Base-by-base conservation (phyloP, 2,797 vertebrate genomes). In the Anisognathus igniventris region DNA sequence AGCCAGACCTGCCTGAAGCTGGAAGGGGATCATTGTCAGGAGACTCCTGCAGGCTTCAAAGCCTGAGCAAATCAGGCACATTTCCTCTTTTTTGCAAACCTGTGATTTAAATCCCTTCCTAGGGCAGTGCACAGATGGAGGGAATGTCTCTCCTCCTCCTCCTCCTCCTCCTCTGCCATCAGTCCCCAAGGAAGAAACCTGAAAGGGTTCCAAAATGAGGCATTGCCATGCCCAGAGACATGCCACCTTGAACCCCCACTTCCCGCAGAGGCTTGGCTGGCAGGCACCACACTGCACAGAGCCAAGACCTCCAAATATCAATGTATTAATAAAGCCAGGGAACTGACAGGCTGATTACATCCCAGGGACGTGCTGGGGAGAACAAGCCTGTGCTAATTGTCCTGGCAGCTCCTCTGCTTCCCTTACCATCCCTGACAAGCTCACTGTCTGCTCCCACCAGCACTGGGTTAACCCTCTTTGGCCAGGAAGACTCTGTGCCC, bases 371-470 rank as follows among this genome's bases (percentile, higher is more conserved):
- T 57, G 80, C 80, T 76, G 80, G 51, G 20, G 33, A 88, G 67
- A 96, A 96, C 56, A 78, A 96, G 84, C 62, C 77, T 25, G 14
- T 66, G 77, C 77, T 94, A 95, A 95, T 87, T 96, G 74, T 90
- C 86, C 66, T 94, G 88, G 95, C 92, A 96, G 76, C 70, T 83
- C 42, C 68, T 78, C 73, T 1, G 2, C 74, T 74, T 92, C 74
- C 64, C 74, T 65, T 44, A 22, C 1, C 1, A 80, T 35, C 50
- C 37, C 50, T 2, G 6, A 74, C 83, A 78, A 2, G 3, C 73
- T 77, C 48, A 24, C 39, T 86, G 27, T 72, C 81, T 56, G 71
- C 71, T 88, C 66, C 80, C 24, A 7, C 12, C 30, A 30, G 30
- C 1, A 0, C 58, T 15, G 50, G 22, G 22, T 79, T 79, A 93